A percentile compares a stretch with the other conserved stretches of the same genome.
Evolutionary conservation across 2,113 vertebrate genomes (phyloP).

Genomic region (Ondatra zibethicus): DNA sequence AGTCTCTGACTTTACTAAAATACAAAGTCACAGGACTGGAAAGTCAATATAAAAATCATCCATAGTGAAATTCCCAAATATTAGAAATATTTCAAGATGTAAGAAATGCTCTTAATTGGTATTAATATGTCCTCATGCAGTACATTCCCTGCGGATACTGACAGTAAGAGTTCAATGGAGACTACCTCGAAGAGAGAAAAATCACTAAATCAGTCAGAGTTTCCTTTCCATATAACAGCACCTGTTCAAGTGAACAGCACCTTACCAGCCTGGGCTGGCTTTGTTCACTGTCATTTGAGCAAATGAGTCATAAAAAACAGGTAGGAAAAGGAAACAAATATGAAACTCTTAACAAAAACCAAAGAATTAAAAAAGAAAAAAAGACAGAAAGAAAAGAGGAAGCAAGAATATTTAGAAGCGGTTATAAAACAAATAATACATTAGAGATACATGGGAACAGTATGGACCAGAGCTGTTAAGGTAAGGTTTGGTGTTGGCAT

Average conservation of each 20-base stretch:
- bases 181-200: slow-evolving; percentile 74
- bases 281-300: slow-evolving; percentile 87
- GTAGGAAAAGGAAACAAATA: slow-evolving; percentile 81
- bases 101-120: slow-evolving; percentile 83
- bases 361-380: slow-evolving; percentile 73
- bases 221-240: slow-evolving; percentile 80
- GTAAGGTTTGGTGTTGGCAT: slow-evolving; percentile 87
- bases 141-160: slow-evolving; percentile 83
- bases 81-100: slow-evolving; percentile 82
- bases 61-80: slow-evolving; percentile 81
- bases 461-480: slow-evolving; percentile 85
- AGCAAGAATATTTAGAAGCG: slow-evolving; percentile 93
- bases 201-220: slow-evolving; percentile 85
- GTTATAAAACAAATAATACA: slow-evolving; percentile 89
- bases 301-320: slow-evolving; percentile 85
- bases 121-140: slow-evolving; percentile 80
- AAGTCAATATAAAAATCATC: slow-evolving; percentile 84
- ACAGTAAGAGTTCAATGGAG: slow-evolving; percentile 81
- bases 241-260: slow-evolving; percentile 84
- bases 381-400: slow-evolving; percentile 66
- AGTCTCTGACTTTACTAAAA: slow-evolving; percentile 75
- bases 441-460: slow-evolving; percentile 80
- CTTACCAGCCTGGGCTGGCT: slow-evolving; percentile 77
- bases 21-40: slow-evolving; percentile 80
- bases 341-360: slow-evolving; percentile 75